A percentile compares a stretch with the other conserved stretches of the same genome.
These are phyloP conservation scores for Eptesicus fuscus DNA, from an alignment of 2,113 vertebrate genomes.

Conservation along the genomic window DNA sequence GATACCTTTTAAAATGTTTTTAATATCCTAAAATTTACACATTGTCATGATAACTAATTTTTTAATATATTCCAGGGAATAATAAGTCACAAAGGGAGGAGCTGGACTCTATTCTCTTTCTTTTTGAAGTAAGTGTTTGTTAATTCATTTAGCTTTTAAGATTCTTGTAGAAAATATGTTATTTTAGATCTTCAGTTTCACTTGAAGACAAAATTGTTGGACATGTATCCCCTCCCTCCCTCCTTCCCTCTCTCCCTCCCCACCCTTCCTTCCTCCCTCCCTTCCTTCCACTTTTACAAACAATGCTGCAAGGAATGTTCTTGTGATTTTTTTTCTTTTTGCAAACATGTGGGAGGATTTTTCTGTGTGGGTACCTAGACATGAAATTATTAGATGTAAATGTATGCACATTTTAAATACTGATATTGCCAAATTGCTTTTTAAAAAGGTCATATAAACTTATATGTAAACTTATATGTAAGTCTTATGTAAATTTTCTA, in stretches of 20 bases:
- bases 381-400: slow-evolving; percentile 11
- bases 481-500: neutral
- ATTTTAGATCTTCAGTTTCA: slow-evolving; percentile 30
- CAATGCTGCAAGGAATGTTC: neutral
- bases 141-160: slow-evolving; percentile 47
- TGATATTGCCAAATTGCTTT: neutral
- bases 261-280: neutral
- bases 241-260: neutral
- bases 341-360: neutral
- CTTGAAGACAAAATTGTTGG: neutral
- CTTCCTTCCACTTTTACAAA: neutral
- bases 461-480: neutral
- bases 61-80: slow-evolving; percentile 90
- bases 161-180: neutral
- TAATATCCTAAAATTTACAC: neutral
- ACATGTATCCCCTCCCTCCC: neutral
- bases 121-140: slow-evolving; percentile 96
- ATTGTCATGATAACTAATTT: neutral
- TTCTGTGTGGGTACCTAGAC: neutral
- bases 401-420: slow-evolving; percentile 1
- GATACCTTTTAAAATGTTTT: slow-evolving; percentile 1
- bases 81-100: slow-evolving; percentile 99
- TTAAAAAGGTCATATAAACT: neutral
- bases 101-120: slow-evolving; percentile 99
- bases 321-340: neutral